These are phyloP conservation scores for Galaxea fascicularis DNA, from an alignment of 92 coral and sea anemone species.

Conservation along the genomic window DNA sequence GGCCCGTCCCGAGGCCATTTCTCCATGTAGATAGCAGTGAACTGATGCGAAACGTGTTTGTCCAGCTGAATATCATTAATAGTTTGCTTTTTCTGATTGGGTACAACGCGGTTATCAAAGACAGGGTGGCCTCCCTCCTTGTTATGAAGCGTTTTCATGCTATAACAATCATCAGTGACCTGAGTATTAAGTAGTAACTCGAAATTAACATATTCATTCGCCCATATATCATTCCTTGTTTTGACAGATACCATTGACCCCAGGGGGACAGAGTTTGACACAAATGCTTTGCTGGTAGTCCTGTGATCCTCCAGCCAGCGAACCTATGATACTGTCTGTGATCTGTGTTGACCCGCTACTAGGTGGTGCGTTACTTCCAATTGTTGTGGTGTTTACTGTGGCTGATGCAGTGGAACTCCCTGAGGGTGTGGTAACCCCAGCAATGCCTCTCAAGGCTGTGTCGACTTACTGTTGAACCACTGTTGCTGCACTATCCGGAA, in stretches of 20 bases:
- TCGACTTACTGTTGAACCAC: neutral
- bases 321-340: neutral
- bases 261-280: neutral
- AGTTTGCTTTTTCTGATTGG: neutral
- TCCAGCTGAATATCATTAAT: too few species aligned
- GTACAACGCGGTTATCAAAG: neutral
- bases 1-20: too few species aligned
- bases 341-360: neutral
- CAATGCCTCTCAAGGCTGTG: neutral
- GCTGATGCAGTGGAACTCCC: neutral
- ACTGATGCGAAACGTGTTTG: too few species aligned
- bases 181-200: conserved; percentile 1
- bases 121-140: neutral
- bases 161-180: neutral
- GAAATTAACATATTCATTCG: neutral
- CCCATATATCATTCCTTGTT: neutral
- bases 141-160: neutral
- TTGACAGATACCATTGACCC: neutral
- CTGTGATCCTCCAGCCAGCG: neutral
- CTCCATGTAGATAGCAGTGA: too few species aligned
- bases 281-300: neutral
- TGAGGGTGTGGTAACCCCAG: neutral
- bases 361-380: neutral
- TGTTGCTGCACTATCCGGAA: neutral
- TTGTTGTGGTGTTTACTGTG: neutral